These are phyloP conservation scores for Leptobrachium ailaonicum DNA, from an alignment of 2,113 vertebrate genomes.

Conservation along the genomic window DNA sequence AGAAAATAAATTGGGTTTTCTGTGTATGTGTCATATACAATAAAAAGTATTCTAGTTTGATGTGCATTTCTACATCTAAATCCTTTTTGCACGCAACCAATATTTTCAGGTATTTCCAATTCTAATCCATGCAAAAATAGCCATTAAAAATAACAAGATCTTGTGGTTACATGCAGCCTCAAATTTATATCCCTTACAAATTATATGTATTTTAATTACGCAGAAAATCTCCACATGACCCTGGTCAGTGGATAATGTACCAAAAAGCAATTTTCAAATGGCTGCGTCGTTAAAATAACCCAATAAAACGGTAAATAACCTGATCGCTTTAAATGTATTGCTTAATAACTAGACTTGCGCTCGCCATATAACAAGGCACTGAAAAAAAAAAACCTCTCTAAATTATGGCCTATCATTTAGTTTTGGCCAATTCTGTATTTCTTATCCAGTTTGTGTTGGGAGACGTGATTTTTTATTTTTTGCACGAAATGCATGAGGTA, in stretches of 20 bases:
- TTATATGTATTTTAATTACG: constrained; percentile 7
- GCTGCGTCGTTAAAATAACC: constrained; percentile 1
- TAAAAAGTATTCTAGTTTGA: too few species aligned
- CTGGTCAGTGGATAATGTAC: not conserved
- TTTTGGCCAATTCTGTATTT: constrained; percentile 10
- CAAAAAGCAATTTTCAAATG: not conserved
- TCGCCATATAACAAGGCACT: not conserved
- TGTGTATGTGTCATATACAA: too few species aligned
- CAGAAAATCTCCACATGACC: constrained; percentile 14
- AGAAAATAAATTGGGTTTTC: too few species aligned
- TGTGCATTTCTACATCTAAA: too few species aligned
- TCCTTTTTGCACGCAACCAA: too few species aligned
- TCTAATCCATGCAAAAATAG: not conserved
- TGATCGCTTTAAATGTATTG: constrained; percentile 18
- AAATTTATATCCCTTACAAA: not conserved
- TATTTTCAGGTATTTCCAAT: not conserved
- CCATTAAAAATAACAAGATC: not conserved
- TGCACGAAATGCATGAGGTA: constrained; percentile 58
- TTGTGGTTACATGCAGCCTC: not conserved
- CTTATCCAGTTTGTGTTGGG: constrained; percentile 39
- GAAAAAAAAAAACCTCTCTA: not conserved
- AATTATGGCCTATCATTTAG: constrained; percentile 25
- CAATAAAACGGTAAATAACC: constrained; percentile 24
- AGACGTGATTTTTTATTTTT: constrained; percentile 40
- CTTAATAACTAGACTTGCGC: constrained; percentile 18